Percentiles rank a stretch among this genome's conserved stretches.
Evolutionary conservation across 1,140 invertebrate species (phyloP).

Genomic region (Zaprionus inermis): DNA sequence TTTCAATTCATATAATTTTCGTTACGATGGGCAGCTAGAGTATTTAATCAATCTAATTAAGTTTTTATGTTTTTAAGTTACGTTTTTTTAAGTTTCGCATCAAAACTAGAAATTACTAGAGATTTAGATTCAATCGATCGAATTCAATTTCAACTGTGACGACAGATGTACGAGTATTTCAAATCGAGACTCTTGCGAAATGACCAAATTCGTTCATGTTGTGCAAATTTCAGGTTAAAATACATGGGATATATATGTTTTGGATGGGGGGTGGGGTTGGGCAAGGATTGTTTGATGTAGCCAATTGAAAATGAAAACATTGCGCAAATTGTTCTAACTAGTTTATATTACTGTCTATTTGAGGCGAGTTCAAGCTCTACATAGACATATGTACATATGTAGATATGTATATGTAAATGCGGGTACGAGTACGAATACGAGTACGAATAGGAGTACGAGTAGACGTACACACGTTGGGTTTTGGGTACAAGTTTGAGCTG

Average conservation of each 20-base stretch:
- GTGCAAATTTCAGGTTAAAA: slow-evolving; percentile 19
- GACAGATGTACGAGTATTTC: neutral
- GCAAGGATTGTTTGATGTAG: slow-evolving; percentile 21
- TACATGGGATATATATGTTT: slow-evolving; percentile 7
- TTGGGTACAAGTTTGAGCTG: slow-evolving; percentile 3
- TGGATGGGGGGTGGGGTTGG: too few relatives aligned
- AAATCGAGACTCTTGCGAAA: slow-evolving; percentile 10
- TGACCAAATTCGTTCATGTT: slow-evolving; percentile 20
- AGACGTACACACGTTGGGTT: neutral
- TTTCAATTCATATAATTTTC: slow-evolving; percentile 80
- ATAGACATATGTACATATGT: slow-evolving; percentile 22
- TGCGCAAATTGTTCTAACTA: slow-evolving; percentile 10
- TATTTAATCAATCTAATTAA: slow-evolving; percentile 33
- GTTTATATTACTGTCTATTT: slow-evolving; percentile 1
- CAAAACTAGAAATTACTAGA: slow-evolving; percentile 39
- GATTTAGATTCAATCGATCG: slow-evolving; percentile 7
- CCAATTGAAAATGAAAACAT: slow-evolving; percentile 32
- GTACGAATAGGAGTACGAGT: slow-evolving; percentile 10
- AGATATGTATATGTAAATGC: slow-evolving; percentile 14
- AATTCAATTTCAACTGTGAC: slow-evolving; percentile 2
- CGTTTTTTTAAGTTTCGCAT: neutral
- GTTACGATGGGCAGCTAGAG: slow-evolving; percentile 59
- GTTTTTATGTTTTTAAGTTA: slow-evolving; percentile 2
- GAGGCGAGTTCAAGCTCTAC: slow-evolving; percentile 23
- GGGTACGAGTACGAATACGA: slow-evolving; percentile 11